Conservation (phyloP, 2,888 invertebrate species). For the Oligia fasciuncula region DNA sequence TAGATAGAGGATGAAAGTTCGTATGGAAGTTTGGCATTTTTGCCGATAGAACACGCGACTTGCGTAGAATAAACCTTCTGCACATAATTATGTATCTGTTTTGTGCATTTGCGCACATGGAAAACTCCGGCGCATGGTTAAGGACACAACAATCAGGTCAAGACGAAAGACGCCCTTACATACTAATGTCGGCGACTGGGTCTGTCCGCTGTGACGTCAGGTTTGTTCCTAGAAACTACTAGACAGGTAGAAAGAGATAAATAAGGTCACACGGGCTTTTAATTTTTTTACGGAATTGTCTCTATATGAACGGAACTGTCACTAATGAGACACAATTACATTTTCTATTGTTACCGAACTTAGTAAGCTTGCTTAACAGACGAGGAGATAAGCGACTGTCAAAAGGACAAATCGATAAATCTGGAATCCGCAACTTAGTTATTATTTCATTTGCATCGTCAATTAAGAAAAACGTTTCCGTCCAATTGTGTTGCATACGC, state of each 20-base stretch:
- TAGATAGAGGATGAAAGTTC: background rate
- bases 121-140: constrained; percentile 65
- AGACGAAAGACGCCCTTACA: constrained; percentile 71
- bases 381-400: background rate
- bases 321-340: background rate
- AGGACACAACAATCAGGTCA: constrained; percentile 78
- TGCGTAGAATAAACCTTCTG: constrained; percentile 38
- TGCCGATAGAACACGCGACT: background rate
- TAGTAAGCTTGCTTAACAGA: too few relatives aligned
- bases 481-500: background rate
- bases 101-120: constrained; percentile 50
- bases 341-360: background rate
- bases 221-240: constrained; percentile 33
- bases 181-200: constrained; percentile 66
- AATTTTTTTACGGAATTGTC: background rate
- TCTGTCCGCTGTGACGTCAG: constrained; percentile 52
- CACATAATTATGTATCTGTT: background rate
- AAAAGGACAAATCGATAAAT: background rate
- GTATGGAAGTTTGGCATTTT: too few relatives aligned
- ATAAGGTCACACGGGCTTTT: too few relatives aligned
- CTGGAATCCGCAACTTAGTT: background rate
- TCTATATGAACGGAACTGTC: background rate
- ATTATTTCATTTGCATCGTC: background rate
- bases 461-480: background rate
- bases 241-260: constrained; percentile 15